Evolutionary conservation across 2,888 invertebrate species (phyloP).

Genomic region (Pseudoips prasinana): DNA sequence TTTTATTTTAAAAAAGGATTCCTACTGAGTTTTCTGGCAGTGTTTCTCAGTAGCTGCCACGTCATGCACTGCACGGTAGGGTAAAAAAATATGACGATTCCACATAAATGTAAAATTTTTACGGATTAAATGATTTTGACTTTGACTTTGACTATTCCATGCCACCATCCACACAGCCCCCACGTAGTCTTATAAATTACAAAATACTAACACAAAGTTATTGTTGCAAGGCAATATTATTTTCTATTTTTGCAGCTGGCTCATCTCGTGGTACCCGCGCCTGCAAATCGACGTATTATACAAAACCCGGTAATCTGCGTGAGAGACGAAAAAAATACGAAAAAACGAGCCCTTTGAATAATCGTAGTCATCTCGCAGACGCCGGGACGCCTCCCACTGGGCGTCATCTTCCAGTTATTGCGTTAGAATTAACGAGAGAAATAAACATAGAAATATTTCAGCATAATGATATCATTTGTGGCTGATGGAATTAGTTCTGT

Average conservation of each 20-base stretch:
- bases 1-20: too few species aligned
- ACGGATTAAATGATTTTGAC: too few species aligned
- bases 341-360: constrained; percentile 38
- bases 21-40: too few species aligned
- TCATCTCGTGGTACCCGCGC: too few species aligned
- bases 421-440: constrained; percentile 53
- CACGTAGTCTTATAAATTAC: too few species aligned
- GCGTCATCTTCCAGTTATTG: constrained; percentile 57
- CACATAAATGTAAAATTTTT: too few species aligned
- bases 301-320: constrained; percentile 28
- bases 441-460: constrained; percentile 54
- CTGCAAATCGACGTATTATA: constrained; percentile 31
- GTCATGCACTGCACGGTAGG: too few species aligned
- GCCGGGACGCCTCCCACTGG: constrained; percentile 33
- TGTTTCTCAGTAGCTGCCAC: too few species aligned
- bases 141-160: too few species aligned
- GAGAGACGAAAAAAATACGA: constrained; percentile 35
- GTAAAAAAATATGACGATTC: too few species aligned
- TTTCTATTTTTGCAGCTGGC: neutral
- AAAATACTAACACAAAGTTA: too few species aligned
- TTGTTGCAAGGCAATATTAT: neutral
- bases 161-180: too few species aligned
- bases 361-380: constrained; percentile 48
- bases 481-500: constrained; percentile 34
- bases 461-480: constrained; percentile 39